Base-by-base conservation (phyloP, 2,888 invertebrate species). In the Xanthorhoe designata region DNA sequence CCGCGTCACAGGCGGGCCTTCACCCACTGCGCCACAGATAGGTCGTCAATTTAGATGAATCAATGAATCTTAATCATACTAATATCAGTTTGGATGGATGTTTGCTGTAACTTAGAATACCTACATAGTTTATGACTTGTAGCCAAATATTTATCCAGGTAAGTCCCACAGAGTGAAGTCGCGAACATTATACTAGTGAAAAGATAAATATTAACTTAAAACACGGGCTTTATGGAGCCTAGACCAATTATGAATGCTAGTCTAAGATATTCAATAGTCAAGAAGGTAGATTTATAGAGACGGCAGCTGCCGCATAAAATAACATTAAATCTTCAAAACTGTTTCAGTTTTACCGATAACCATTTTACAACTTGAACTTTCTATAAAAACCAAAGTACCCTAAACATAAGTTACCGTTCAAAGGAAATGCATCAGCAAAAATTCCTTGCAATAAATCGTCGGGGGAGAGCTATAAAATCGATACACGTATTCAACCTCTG, bases 371-470 rank as follows among this genome's bases (percentile, higher is more conserved):
- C 61, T 56, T 55, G 52, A 63, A 52, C 45, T 56, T 63, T 51
- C 63, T 52, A 67, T 68, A 64, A 68, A 68, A 68, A 68, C 62
- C 63, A 60, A 61, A 74, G 69, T 71, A 56, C 60, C 69, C 59
- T 62, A 62, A 69, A 69, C 66, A 72, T 69, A 72, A 72, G 63
- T 68, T 68, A 74, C 68, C 56, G 64, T 61, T 64, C 61, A 78
- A 76, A 75, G 75, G 75, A 80, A 83, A 78, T 79, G 79, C 80
- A 78, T 80, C 76, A 80, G 77, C 78, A 72, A 76, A 82, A 82
- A 80, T 77, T 78, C 77, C 74, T 66, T 68, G 79, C 80, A 78
- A 84, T 84, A 84, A 83, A 83, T 84, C 76, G 76, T 72, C 69
- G 73, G 77, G 78, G 66, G 66, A 72, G 74, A 78, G 62, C 66